Evolutionary conservation across 2,888 invertebrate genomes (phyloP), one percentile per base, ranked within the genome.

Genomic region (Brachyopa scutellaris): DNA sequence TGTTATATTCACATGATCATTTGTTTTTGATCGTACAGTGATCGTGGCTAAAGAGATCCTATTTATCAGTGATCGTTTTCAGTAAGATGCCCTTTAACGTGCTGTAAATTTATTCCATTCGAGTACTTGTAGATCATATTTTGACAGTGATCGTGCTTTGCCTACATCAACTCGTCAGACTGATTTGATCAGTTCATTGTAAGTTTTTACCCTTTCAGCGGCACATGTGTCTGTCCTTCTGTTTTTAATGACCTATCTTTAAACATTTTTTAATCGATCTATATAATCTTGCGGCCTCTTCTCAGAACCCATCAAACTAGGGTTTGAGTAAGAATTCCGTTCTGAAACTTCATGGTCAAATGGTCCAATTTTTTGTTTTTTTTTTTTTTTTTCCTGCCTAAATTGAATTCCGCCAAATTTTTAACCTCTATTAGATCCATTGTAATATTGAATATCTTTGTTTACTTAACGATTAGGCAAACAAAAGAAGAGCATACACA

Each of bases 331-430:
- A 2, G 7, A 62, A 64, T 64, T 73, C 73, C 73, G 55, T 38
- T 45, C 36, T n/a, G 40, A 53, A 62, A 73, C 38, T 73, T 73
- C 73, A 73, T 55, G 33, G n/a, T 15, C 40, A 7, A 61, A 53
- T 55, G 51, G 11, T 45, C 57, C 19, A 69, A 15, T 36, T 29
- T 6, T 31, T 19, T 13, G n/a, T n/a, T n/a, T n/a, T n/a, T 8
- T 1, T 23, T 15, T 7, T 13, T 40, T 33, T 33, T 15, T 7
- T 26, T 26, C 29, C 1, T 15, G 1, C 7, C 23, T 64, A 47
- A 40, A 66, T 53, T 31, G 42, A 36, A 36, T 62, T 62, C 47
- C 33, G 62, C 13, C 47, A 62, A 45, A 66, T 40, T 38, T 19
- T 31, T 36, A n/a, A n/a, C n/a, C 33, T 55, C 17, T 11, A 69